Conservation (phyloP, 2,113 vertebrate species). For the Rhinolophus sinicus region DNA sequence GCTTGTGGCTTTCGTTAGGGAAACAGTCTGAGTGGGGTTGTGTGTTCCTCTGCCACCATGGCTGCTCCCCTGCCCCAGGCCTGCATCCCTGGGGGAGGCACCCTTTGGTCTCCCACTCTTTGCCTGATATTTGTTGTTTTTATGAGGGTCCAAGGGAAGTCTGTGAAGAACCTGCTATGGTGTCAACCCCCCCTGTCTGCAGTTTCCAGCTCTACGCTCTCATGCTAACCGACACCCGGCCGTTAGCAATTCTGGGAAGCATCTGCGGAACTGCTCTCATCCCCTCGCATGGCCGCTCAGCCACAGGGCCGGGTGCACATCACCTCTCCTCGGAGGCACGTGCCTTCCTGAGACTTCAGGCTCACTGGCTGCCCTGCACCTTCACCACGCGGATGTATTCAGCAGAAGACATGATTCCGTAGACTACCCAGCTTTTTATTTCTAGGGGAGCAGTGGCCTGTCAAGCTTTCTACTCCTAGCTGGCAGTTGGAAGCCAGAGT, state of each 20-base stretch:
- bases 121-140: background rate
- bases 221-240: background rate
- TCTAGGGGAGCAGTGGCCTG: too few relatives aligned
- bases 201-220: background rate
- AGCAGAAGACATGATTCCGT: background rate
- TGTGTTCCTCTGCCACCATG: too few relatives aligned
- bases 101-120: background rate
- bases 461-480: background rate
- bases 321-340: background rate
- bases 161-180: background rate
- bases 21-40: background rate
- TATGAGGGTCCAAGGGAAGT: background rate
- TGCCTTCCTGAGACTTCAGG: background rate
- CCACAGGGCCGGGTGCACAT: background rate
- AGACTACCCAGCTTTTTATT: background rate
- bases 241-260: too few relatives aligned
- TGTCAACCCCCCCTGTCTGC: background rate
- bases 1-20: background rate
- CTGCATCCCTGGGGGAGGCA: background rate
- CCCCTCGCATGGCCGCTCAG: accelerated
- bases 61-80: background rate
- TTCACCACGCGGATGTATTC: too few relatives aligned
- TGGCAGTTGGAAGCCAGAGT: background rate
- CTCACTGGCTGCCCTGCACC: background rate
- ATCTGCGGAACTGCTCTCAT: too few relatives aligned